Conservation (phyloP, 1,140 invertebrate species). For the Bombus breviceps region DNA sequence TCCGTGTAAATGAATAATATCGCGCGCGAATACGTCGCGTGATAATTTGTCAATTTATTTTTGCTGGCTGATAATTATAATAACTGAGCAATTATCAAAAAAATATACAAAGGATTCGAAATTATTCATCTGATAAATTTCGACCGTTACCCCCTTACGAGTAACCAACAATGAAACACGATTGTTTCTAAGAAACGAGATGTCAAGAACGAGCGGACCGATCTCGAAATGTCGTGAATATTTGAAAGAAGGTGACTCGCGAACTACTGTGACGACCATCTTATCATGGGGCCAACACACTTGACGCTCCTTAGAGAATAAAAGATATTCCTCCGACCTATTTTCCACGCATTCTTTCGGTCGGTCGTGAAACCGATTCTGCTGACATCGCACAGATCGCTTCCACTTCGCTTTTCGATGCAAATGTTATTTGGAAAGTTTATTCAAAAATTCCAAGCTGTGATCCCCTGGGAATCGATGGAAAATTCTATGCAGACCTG, state of each 20-base stretch:
- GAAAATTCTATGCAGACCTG: background rate
- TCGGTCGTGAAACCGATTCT: background rate
- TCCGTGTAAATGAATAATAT: too few relatives aligned
- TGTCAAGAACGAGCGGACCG: background rate
- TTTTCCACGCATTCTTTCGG: slow-evolving; percentile 3
- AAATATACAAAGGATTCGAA: too few relatives aligned
- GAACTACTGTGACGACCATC: slow-evolving; percentile 18
- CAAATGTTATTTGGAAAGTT: slow-evolving; percentile 15
- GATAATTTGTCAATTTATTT: too few relatives aligned
- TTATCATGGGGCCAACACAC: slow-evolving; percentile 3
- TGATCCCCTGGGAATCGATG: background rate
- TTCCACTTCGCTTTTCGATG: background rate
- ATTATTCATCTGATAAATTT: background rate
- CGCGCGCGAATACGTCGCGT: too few relatives aligned
- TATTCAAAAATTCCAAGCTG: slow-evolving; percentile 15
- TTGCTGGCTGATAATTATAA: too few relatives aligned
- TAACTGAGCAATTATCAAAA: too few relatives aligned
- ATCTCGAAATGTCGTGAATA: slow-evolving; percentile 13
- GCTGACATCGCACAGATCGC: background rate
- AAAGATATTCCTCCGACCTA: slow-evolving; percentile 22
- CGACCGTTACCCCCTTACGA: background rate
- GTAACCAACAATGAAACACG: background rate
- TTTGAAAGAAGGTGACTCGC: background rate
- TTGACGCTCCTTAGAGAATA: background rate
- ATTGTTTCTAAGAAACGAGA: background rate